Evolutionary conservation across 2,888 invertebrate genomes (phyloP), one percentile per base, ranked within the genome.

Genomic region (Stictocephala bisonia): DNA sequence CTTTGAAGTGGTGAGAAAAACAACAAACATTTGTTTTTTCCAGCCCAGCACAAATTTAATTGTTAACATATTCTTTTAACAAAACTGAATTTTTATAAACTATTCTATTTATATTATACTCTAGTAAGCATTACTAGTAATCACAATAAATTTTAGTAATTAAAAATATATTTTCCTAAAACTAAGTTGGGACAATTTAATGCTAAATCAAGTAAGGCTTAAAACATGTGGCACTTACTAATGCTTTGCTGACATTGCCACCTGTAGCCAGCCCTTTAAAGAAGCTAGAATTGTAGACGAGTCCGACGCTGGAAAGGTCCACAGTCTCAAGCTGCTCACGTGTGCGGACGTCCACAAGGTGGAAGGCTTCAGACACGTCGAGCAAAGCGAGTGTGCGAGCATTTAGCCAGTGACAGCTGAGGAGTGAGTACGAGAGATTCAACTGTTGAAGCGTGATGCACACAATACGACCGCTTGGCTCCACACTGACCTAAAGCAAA

Each of bases 231-330:
- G n/a, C n/a, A 76, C 83, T 83, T 81, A 87, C 87, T 88, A 94
- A 88, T 11, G 93, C 93, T 83, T 89, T 88, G 82, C 91, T 91
- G 75, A 93, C 99, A 82, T 96, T 96, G 0, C 98, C 97, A 4
- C 99, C 99, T 0, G 98, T 98, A 75, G 97, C 96, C 44, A 97
- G 86, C 0, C 94, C 98, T 86, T 96, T 90, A 82, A 93, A 94
- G 83, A 93, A 94, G 50, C 95, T 93, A 31, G 94, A 94, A 51
- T 93, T 92, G 81, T 95, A 96, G 0, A 95, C 93, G 44, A 96
- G 87, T 44, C 93, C 91, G 15, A 94, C 92, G 81, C 89, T 89
- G 31, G 92, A 91, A 78, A 96, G 87, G 83, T 96, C 95, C 77
- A 94, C 85, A 24, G 91, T 88, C 85, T 95, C 95, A 20, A 94